phyloP scores from a whole-genome alignment of 1,140 invertebrate species.

The Aphelenchoides fujianensis region DNA sequence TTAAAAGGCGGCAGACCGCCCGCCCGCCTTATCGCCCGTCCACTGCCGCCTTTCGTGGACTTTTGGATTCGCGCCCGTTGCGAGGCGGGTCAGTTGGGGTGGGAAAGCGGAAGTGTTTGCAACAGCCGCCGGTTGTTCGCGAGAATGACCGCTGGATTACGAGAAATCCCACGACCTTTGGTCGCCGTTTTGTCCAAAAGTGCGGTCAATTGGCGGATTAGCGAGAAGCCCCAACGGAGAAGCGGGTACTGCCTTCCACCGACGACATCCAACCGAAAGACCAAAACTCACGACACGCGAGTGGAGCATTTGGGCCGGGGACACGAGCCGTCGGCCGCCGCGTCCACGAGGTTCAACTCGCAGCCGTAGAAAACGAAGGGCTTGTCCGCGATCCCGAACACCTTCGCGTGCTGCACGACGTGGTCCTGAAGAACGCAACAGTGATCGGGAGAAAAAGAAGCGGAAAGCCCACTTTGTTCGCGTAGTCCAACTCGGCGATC shows the following conservation, averaged over 20 bases:
- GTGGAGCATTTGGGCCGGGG: conserved; percentile 15
- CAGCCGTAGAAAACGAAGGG: conserved; percentile 29
- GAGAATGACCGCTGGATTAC: too few relatives aligned
- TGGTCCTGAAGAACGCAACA: conserved; percentile 12
- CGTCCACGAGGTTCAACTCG: conserved; percentile 35
- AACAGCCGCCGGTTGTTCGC: too few relatives aligned
- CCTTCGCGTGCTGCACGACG: conserved; percentile 14
- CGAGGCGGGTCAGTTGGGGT: too few relatives aligned
- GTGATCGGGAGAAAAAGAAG: neutral
- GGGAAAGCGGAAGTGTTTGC: too few relatives aligned
- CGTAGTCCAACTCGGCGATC: conserved; percentile 35
- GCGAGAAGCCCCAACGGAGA: too few relatives aligned
- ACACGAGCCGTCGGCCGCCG: neutral
- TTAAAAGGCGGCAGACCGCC: too few relatives aligned
- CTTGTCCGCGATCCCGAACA: conserved; percentile 32
- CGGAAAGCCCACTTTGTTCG: conserved; percentile 20
- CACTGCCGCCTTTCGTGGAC: too few relatives aligned
- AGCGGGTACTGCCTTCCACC: too few relatives aligned
- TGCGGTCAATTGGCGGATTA: neutral
- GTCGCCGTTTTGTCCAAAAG: neutral
- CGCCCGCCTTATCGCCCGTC: too few relatives aligned
- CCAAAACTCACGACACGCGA: neutral
- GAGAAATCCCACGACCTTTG: too few relatives aligned
- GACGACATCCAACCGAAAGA: too few relatives aligned
- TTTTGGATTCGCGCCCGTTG: too few relatives aligned